Evolutionary conservation across 23 tunicate genomes (phyloP), one percentile per base, ranked within the genome.

Genomic region (Corella eumyota): DNA sequence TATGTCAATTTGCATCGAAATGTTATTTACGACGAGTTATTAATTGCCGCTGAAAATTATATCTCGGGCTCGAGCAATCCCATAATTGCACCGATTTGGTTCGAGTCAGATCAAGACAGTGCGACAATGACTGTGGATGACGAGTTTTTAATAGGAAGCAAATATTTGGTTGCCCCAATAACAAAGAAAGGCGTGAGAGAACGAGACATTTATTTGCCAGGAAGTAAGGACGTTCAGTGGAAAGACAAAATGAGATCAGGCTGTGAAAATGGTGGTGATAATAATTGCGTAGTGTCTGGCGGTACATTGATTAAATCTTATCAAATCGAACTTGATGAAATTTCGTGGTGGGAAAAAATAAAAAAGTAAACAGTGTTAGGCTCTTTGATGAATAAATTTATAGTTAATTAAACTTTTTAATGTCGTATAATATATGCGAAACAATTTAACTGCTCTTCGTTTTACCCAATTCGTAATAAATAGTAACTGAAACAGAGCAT

Each of bases 341-440:
- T 81, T 58, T 81, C 90, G 1, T 81, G 90, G 90, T 81, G 90
- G 90, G 90, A 81, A 67, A 66, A 58, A 72, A 51, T 51, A 9
- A 40, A 11, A 40, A 40, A 40, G 48, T 40, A 15, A 40, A n/a
- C n/a, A n/a, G n/a, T n/a, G n/a, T n/a, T n/a, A n/a, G n/a, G n/a
- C n/a, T n/a, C n/a, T n/a, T n/a, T n/a, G n/a, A n/a, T n/a, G n/a
- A n/a, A n/a, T n/a, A n/a, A n/a, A n/a, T n/a, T n/a, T n/a, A n/a
- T n/a, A n/a, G n/a, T n/a, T n/a, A n/a, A n/a, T n/a, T n/a, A n/a
- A n/a, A n/a, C n/a, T n/a, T n/a, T n/a, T n/a, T n/a, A n/a, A n/a
- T n/a, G n/a, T n/a, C n/a, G n/a, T n/a, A n/a, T n/a, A n/a, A n/a
- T n/a, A n/a, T n/a, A n/a, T n/a, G n/a, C n/a, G n/a, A n/a, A n/a